These are phyloP conservation scores for Trididemnum clinides DNA, from an alignment of 23 tunicate genomes.

Conservation along the genomic window DNA sequence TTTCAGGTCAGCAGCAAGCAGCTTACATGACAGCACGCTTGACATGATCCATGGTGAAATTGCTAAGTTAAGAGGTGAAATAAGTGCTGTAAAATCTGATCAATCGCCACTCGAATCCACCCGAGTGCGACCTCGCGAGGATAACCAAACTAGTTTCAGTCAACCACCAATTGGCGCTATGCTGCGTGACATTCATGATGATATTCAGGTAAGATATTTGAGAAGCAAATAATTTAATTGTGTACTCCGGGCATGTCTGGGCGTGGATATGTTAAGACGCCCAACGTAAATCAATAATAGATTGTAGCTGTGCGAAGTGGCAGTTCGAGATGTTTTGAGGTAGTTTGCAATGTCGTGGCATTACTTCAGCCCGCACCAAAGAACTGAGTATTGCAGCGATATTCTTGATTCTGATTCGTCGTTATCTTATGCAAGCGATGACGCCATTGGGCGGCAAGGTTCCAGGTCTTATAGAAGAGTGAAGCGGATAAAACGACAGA, in stretches of 20 bases:
- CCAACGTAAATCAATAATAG: too few relatives aligned
- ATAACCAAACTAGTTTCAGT: neutral
- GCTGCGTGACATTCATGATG: conserved; percentile 51
- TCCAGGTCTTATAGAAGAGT: neutral
- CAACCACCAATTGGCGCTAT: conserved; percentile 1
- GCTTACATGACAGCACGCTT: conserved; percentile 73
- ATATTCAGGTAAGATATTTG: conserved; percentile 60
- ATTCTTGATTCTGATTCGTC: neutral
- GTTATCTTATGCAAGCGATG: neutral
- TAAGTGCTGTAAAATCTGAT: conserved; percentile 30
- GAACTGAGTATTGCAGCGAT: neutral
- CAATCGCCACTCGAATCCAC: conserved; percentile 11
- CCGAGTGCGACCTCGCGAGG: neutral
- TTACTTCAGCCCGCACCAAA: neutral
- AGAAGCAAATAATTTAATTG: conserved; percentile 27
- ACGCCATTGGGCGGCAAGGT: neutral
- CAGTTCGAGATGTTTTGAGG: too few relatives aligned
- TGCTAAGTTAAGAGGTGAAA: conserved; percentile 59
- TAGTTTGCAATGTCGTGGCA: conserved; percentile 18
- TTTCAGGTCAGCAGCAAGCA: conserved; percentile 70
- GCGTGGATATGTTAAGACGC: neutral
- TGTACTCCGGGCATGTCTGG: neutral
- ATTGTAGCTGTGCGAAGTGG: too few relatives aligned
- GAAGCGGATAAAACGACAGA: neutral
- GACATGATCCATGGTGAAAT: conserved; percentile 83